These are phyloP conservation scores for Drosophila bunnanda DNA, from an alignment of 2,888 invertebrate genomes.

Conservation along the genomic window DNA sequence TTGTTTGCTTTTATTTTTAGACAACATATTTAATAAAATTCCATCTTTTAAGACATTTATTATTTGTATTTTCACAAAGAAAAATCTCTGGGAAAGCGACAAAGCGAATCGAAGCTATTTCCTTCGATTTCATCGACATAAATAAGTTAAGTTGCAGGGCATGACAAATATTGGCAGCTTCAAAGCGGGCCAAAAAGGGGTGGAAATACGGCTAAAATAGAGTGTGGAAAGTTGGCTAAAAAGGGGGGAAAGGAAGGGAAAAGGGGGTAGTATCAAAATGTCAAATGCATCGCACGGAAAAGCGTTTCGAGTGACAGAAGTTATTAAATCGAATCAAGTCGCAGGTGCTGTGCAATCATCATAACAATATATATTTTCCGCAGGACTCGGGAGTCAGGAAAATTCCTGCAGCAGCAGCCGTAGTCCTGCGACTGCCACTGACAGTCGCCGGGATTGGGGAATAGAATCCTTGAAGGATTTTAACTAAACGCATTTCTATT, in stretches of 20 bases:
- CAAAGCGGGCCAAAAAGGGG: not conserved
- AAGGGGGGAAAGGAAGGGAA: not conserved
- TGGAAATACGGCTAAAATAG: not conserved
- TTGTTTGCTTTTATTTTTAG: not conserved
- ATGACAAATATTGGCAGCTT: constrained; percentile 30
- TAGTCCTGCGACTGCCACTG: constrained; percentile 49
- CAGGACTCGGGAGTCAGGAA: not conserved
- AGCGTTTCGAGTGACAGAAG: constrained; percentile 62
- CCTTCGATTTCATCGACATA: constrained; percentile 1
- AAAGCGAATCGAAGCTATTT: no score
- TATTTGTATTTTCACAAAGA: not conserved
- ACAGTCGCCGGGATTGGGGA: constrained; percentile 47
- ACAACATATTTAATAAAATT: not conserved
- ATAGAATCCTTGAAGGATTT: constrained; percentile 56
- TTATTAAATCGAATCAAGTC: constrained; percentile 77
- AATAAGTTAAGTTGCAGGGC: constrained; percentile 34
- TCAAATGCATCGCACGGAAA: constrained; percentile 27
- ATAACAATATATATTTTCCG: constrained; percentile 16
- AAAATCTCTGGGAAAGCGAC: no score
- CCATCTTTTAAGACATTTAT: not conserved
- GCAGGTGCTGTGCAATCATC: constrained; percentile 47
- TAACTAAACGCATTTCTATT: constrained; percentile 76
- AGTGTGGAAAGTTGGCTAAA: not conserved
- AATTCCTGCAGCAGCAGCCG: not conserved
- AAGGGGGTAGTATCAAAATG: not conserved